phyloP scores from a whole-genome alignment of 2,113 vertebrate species.

The Eudyptes chrysolophus region DNA sequence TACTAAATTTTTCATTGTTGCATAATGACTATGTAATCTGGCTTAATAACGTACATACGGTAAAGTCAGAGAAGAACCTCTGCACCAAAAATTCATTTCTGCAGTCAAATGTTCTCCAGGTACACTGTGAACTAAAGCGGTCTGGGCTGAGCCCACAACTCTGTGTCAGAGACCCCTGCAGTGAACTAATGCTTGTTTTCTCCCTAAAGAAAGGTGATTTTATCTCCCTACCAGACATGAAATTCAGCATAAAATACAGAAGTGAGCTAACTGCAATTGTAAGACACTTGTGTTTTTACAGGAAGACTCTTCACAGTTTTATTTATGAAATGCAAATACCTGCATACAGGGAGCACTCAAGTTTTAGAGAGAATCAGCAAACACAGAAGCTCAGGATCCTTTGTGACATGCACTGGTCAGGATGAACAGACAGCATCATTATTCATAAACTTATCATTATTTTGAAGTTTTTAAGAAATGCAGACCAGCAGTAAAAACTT shows the following conservation, averaged over 20 bases:
- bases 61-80: background rate
- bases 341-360: background rate
- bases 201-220: background rate
- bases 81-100: background rate
- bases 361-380: background rate
- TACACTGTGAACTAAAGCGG: background rate
- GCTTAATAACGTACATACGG: background rate
- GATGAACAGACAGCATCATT: background rate
- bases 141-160: background rate
- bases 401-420: background rate
- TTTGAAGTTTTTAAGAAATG: background rate
- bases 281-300: background rate
- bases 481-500: background rate
- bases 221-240: background rate
- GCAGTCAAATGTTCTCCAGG: background rate
- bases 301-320: constrained; percentile 47
- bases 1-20: constrained; percentile 32
- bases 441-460: background rate
- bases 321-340: constrained; percentile 39
- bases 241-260: constrained; percentile 11
- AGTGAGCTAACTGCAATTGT: background rate
- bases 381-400: background rate
- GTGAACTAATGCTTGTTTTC: background rate
- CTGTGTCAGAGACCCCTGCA: background rate
- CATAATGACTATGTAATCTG: constrained; percentile 27